Evolutionary conservation across 92 coral and sea anemone species (phyloP), one percentile per base, ranked within the genome.

Genomic region (Porites rus): DNA sequence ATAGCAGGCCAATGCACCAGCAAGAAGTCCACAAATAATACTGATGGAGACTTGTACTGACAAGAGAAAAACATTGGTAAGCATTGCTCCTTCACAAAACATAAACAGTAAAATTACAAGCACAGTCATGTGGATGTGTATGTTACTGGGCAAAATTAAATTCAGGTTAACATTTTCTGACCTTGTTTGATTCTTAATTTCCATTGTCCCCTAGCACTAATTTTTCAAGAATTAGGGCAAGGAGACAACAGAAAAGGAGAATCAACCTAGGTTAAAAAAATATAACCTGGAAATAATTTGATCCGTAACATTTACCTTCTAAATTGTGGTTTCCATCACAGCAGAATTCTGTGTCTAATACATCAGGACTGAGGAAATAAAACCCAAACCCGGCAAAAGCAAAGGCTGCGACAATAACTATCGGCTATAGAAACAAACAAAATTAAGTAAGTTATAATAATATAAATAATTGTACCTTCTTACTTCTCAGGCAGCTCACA

Each of bases 41-140:
- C 99, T 96, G 0, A 94, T 75, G 22, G 96, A 96, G 86, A 96
- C 85, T 75, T 95, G 98, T 59, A 90, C 99, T 96, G 92, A 19
- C 13, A 25, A 4, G 46, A 38, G 46, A 58, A 81, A 0, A 19
- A 2, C 19, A 14, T 56, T 2, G 11, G 61, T 56, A 10, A 56
- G 61, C 0, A 10, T 10, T 10, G 17, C 16, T 56, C 46, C 46
- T 38, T 38, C 46, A 38, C 6, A 38, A 38, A 38, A 38, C 46
- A 38, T 4, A 38, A 38, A 38, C 46, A 38, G 0, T 38, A 38
- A 38, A 38, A 38, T 38, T 38, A 0, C 46, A 38, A 38, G 46
- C 46, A 38, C 46, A 4, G 46, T 38, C 46, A 0, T 38, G 46
- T 38, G 46, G 46, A 38, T 38, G 46, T 38, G 46, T 4, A 38